Conservation (phyloP, 2,113 vertebrate species). For the Prolemur simus region DNA sequence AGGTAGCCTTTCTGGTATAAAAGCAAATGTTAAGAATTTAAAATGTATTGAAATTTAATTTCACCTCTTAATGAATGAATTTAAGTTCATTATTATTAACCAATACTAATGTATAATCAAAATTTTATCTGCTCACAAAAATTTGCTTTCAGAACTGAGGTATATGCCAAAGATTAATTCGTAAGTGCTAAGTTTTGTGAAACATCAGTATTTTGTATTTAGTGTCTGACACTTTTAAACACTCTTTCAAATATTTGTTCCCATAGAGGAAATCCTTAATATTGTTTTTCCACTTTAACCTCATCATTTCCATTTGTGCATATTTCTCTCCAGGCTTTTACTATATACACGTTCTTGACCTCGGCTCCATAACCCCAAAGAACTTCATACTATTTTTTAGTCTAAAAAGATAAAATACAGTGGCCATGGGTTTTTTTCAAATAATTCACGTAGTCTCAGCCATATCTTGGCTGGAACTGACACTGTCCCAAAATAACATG, state of each 20-base stretch:
- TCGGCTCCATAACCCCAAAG: background rate
- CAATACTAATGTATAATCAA: background rate
- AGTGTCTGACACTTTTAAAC: background rate
- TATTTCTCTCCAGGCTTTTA: background rate
- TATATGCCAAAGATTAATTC: background rate
- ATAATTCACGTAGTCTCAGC: background rate
- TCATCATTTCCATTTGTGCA: background rate
- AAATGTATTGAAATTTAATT: background rate
- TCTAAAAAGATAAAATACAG: background rate
- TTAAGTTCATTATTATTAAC: background rate
- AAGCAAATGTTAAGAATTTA: background rate
- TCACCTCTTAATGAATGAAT: background rate
- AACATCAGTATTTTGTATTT: background rate
- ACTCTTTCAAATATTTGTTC: background rate
- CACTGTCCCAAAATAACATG: constrained; percentile 1
- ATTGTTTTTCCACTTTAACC: background rate
- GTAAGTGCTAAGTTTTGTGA: background rate
- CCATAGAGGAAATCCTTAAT: background rate
- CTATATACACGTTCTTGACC: background rate
- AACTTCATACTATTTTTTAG: background rate
- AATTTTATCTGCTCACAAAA: background rate
- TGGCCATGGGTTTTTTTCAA: background rate
- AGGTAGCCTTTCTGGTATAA: background rate
- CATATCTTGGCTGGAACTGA: background rate
- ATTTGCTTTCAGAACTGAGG: constrained; percentile 12